Percentiles rank a stretch among this genome's conserved stretches.
Evolutionary conservation across 2,797 vertebrate species (phyloP).

Genomic region (Trichosurus vulpecula): DNA sequence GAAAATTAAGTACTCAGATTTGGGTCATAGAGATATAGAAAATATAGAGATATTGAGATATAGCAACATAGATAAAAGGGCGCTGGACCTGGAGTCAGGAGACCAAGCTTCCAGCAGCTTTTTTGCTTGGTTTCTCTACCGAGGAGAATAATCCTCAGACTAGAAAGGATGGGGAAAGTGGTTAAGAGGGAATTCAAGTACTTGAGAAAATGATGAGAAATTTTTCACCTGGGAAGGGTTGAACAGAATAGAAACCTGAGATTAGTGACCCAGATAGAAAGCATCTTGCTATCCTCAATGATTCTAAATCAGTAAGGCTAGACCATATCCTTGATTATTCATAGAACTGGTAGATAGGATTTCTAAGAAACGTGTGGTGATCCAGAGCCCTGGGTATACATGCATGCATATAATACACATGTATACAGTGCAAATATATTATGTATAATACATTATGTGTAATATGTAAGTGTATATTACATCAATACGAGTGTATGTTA

Average conservation of each 20-base stretch:
- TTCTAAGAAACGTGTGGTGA: background rate
- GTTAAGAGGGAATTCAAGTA: background rate
- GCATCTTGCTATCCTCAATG: background rate
- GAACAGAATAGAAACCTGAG: background rate
- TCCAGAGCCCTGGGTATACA: background rate
- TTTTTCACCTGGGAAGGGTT: background rate
- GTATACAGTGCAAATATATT: background rate
- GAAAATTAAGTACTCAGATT: background rate
- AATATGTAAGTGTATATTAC: background rate
- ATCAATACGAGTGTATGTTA: background rate
- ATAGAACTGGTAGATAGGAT: background rate
- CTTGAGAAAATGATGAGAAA: background rate
- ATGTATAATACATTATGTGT: background rate
- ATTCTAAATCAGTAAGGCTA: background rate
- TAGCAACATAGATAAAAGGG: background rate
- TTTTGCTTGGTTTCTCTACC: background rate
- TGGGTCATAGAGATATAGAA: background rate
- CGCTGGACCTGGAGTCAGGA: background rate
- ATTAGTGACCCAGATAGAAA: background rate
- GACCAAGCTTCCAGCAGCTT: background rate
- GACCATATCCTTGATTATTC: background rate
- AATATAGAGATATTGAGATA: background rate
- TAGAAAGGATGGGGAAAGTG: background rate
- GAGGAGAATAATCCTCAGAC: background rate
- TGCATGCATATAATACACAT: background rate